Percentiles rank a stretch among this genome's conserved stretches.
phyloP scores from a whole-genome alignment of 2,888 invertebrate genomes.

The Drosophila lacicola region DNA sequence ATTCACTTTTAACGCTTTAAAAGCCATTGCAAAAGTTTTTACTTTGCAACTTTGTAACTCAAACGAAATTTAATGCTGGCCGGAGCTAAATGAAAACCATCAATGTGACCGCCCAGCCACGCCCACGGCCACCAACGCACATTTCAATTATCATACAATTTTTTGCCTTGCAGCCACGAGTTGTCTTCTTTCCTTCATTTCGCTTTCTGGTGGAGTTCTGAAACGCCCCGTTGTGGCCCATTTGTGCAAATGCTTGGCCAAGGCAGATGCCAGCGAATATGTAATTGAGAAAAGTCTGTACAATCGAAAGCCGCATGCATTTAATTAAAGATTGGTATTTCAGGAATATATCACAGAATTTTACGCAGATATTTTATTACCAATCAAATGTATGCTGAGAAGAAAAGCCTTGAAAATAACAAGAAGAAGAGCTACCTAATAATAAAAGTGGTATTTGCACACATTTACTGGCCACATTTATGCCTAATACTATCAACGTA shows the following conservation, averaged over 20 bases:
- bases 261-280: constrained; percentile 15
- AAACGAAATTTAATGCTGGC: constrained; percentile 14
- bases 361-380: background rate
- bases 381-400: background rate
- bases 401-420: background rate
- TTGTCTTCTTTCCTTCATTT: background rate
- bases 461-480: too few relatives aligned
- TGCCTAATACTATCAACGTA: too few relatives aligned
- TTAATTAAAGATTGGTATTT: constrained; percentile 22
- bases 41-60: constrained; percentile 37
- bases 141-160: constrained; percentile 40
- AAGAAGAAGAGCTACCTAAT: background rate
- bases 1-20: constrained; percentile 29
- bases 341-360: background rate
- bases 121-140: constrained; percentile 3
- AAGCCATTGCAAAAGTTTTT: constrained; percentile 31
- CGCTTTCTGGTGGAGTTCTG: background rate
- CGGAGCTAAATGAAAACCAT: constrained; percentile 1
- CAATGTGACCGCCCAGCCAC: constrained; percentile 16
- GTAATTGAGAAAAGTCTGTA: constrained; percentile 26
- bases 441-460: background rate
- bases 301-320: constrained; percentile 7
- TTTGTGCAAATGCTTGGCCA: constrained; percentile 39
- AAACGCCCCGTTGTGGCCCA: background rate
- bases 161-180: background rate